These are phyloP conservation scores for Sternotherus odoratus DNA, from an alignment of 2,797 vertebrate genomes.

Conservation along the genomic window DNA sequence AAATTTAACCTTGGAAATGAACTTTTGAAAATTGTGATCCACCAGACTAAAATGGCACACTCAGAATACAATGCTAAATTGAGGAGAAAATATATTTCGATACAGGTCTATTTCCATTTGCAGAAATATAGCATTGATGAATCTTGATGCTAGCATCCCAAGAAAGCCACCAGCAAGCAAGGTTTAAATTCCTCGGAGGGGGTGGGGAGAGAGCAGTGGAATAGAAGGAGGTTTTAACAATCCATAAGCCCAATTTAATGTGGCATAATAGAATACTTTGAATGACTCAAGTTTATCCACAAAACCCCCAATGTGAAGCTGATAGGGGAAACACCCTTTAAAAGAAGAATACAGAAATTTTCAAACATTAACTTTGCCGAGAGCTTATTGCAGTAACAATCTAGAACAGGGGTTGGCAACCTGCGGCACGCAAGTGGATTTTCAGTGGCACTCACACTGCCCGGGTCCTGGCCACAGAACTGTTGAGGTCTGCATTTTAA, in stretches of 20 bases:
- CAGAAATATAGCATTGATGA: neutral
- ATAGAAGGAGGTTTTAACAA: neutral
- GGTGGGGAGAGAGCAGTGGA: too few relatives aligned
- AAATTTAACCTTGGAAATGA: neutral
- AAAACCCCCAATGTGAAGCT: neutral
- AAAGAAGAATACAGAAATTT: rapidly evolving
- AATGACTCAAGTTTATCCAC: neutral
- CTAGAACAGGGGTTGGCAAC: too few relatives aligned
- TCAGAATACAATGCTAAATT: rapidly evolving
- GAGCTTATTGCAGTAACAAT: neutral
- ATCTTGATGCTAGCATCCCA: neutral
- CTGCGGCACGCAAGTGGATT: too few relatives aligned
- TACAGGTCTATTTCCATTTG: rapidly evolving
- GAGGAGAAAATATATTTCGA: neutral
- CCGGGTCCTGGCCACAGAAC: too few relatives aligned
- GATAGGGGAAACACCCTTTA: rapidly evolving
- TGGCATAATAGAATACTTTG: neutral
- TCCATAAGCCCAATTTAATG: neutral
- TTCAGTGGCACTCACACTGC: too few relatives aligned
- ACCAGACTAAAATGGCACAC: rapidly evolving
- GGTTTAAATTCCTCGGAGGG: neutral
- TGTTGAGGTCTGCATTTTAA: too few relatives aligned
- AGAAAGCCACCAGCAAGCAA: neutral
- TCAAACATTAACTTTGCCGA: neutral
- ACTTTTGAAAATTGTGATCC: rapidly evolving